Conservation (phyloP, 2,113 vertebrate species). For the Lynx canadensis region DNA sequence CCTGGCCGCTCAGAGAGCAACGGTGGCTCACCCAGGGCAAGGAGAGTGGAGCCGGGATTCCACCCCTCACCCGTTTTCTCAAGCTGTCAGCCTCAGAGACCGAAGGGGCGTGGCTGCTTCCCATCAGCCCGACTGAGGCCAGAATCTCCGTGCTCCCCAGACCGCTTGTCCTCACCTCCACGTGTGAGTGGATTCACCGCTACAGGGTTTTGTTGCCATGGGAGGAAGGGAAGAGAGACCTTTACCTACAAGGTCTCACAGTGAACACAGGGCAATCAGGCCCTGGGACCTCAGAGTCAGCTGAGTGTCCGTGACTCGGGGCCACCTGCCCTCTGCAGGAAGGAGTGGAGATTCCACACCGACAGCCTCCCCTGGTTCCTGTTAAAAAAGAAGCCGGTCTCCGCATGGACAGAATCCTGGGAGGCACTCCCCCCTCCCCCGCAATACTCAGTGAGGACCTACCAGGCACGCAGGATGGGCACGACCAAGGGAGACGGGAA, state of each 20-base stretch:
- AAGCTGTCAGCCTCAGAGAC: fast-evolving
- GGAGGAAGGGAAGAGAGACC: neutral
- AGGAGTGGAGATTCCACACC: no score
- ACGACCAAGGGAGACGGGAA: neutral
- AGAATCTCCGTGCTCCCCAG: fast-evolving
- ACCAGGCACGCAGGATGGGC: neutral
- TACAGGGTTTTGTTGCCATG: neutral
- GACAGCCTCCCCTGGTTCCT: fast-evolving
- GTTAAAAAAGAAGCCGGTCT: neutral
- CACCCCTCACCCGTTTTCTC: neutral
- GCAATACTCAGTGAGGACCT: neutral
- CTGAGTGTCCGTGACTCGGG: neutral
- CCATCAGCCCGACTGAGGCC: neutral
- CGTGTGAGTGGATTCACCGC: neutral
- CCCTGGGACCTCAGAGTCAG: no score
- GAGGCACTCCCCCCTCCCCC: neutral
- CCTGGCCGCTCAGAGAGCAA: neutral
- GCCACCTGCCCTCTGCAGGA: neutral
- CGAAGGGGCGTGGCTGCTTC: neutral
- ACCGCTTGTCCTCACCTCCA: neutral
- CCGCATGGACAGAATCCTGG: fast-evolving
- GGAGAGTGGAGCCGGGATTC: neutral
- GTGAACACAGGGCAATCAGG: neutral
- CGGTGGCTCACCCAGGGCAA: neutral
- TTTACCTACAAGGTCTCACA: neutral